Evolutionary conservation across 1,140 invertebrate species (phyloP), one percentile per base, ranked within the genome.

Genomic region (Trachymyrmex septentrionalis): DNA sequence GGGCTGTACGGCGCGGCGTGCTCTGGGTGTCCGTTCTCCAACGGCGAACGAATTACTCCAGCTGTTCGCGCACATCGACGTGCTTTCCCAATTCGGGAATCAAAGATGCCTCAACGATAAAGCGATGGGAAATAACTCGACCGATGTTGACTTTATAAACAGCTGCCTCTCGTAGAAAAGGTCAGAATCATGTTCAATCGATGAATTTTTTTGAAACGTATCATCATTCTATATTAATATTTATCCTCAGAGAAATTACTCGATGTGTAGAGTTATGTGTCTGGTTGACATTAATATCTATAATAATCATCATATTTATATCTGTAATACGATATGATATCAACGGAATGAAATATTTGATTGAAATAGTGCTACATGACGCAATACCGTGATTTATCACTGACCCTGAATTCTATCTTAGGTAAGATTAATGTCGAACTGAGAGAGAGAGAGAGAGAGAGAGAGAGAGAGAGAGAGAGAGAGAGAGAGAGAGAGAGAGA

Each of bases 331-430:
- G 48, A 38, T 44, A 64, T 48, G 44, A 80, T 67, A 67, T 69
- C 77, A 66, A 21, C 16, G 34, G 50, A 38, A 53, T 44, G 63
- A 48, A 21, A 21, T 34, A 34, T 5, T 82, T 14, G 80, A 84
- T 73, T 73, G 24, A 84, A 84, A 84, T 75, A 61, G 38, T 84
- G 50, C 4, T 48, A 19, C 50, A 12, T 73, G 69, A 61, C 24
- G 80, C 78, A n/a, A 57, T n/a, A 57, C 27, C 57, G n/a, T 66
- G 48, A 48, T 55, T 86, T 86, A 81, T 86, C 85, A 44, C n/a
- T 24, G 53, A 59, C 64, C 85, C n/a, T 80, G 85, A 86, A 69
- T 80, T 86, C 72, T 78, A 77, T 85, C 82, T 76, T 67, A 78
- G 59, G 61, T 78, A 24, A 85, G 59, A 66, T 76, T 78, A 78